Percentiles rank a stretch among this genome's conserved stretches.
phyloP scores from a whole-genome alignment of 2,113 vertebrate genomes.

The Brienomyrus brachyistius region DNA sequence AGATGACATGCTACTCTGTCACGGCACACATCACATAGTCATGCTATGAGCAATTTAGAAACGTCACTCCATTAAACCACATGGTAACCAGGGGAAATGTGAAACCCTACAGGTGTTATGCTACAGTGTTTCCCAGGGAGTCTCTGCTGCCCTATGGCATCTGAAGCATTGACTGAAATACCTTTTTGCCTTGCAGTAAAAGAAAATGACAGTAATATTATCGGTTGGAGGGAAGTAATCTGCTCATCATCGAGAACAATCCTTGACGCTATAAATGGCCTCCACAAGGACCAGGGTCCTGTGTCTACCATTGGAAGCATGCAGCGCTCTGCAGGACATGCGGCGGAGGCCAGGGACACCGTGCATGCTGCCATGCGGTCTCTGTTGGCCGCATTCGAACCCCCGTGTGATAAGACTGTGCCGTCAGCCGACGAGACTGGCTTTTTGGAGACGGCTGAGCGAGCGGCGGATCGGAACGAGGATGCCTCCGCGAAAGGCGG shows the following conservation, averaged over 20 bases:
- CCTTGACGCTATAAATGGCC: slow-evolving; percentile 42
- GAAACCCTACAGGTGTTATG: background rate
- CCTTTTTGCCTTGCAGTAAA: background rate
- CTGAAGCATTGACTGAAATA: background rate
- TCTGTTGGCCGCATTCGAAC: slow-evolving; percentile 46
- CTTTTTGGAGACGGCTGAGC: slow-evolving; percentile 21
- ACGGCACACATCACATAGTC: background rate
- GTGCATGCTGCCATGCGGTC: slow-evolving; percentile 60
- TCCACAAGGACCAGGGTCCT: slow-evolving; percentile 19
- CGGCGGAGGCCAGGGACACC: slow-evolving; percentile 44
- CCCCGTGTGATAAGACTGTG: slow-evolving; percentile 15
- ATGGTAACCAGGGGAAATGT: background rate
- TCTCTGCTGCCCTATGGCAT: background rate
- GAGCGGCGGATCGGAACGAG: slow-evolving; percentile 1
- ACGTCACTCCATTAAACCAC: background rate
- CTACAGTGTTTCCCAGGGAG: background rate
- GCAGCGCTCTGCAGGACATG: slow-evolving; percentile 36
- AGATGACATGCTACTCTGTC: background rate
- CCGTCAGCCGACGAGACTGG: slow-evolving; percentile 25
- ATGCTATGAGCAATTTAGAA: background rate
- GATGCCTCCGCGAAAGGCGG: background rate
- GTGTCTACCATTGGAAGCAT: slow-evolving; percentile 25
- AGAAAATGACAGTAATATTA: slow-evolving; percentile 43
- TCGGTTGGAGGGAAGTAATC: slow-evolving; percentile 42
- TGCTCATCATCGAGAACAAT: slow-evolving; percentile 53